phyloP scores from a whole-genome alignment of 2,797 vertebrate genomes.

The Melanotaenia boesemani region DNA sequence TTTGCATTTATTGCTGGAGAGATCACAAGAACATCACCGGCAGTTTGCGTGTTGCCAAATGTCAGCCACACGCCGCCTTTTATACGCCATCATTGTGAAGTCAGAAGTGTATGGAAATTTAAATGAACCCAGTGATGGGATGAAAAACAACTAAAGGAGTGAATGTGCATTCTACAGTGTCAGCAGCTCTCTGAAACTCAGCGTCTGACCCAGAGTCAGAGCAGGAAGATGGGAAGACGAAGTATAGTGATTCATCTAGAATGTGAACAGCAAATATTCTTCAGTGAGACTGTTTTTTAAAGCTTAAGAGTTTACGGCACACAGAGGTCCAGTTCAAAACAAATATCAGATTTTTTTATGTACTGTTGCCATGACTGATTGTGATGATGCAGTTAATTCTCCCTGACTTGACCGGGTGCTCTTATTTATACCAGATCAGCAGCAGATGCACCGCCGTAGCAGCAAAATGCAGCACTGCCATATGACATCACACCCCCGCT shows the following conservation, averaged over 20 bases:
- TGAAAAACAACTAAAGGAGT: conserved; percentile 48
- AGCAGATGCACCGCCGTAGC: conserved; percentile 70
- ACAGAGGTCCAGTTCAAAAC: neutral
- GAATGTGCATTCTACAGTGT: conserved; percentile 20
- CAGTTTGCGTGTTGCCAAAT: conserved; percentile 54
- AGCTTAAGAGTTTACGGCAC: too few relatives aligned
- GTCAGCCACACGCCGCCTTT: conserved; percentile 49
- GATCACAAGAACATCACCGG: conserved; percentile 63
- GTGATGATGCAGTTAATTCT: conserved; percentile 41
- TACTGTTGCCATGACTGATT: conserved; percentile 13
- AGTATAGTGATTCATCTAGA: too few relatives aligned
- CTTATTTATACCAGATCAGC: conserved; percentile 60
- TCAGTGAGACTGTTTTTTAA: too few relatives aligned
- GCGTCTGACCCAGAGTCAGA: conserved; percentile 3
- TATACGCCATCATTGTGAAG: conserved; percentile 46
- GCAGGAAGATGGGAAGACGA: neutral
- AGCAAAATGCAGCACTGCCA: conserved; percentile 66
- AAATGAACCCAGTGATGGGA: conserved; percentile 42
- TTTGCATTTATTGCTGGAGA: conserved; percentile 53
- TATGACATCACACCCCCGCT: conserved; percentile 82
- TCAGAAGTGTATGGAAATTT: conserved; percentile 38
- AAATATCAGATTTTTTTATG: neutral
- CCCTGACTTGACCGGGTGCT: conserved; percentile 37
- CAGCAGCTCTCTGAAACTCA: conserved; percentile 28
- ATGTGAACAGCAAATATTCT: too few relatives aligned